These are phyloP conservation scores for Sesamia inferens DNA, from an alignment of 2,888 invertebrate species.

Conservation along the genomic window DNA sequence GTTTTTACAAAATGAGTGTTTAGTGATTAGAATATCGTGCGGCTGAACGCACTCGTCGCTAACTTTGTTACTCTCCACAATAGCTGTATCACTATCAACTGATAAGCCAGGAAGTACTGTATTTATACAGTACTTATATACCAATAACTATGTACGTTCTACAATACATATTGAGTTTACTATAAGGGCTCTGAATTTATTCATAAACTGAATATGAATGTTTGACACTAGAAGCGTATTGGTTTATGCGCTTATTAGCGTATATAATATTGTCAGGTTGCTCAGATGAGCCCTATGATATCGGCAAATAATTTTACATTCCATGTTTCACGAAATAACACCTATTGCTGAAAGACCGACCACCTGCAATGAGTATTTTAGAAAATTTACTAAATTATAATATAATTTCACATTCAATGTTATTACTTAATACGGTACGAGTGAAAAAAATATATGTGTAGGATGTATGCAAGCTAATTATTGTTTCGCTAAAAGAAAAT, in stretches of 20 bases:
- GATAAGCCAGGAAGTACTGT: slow-evolving; percentile 50
- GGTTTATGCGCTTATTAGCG: slow-evolving; percentile 44
- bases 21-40: slow-evolving; percentile 51
- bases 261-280: slow-evolving; percentile 50
- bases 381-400: slow-evolving; percentile 57
- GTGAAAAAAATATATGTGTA: slow-evolving; percentile 67
- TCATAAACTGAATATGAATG: slow-evolving; percentile 45
- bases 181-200: slow-evolving; percentile 55
- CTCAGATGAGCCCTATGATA: slow-evolving; percentile 46
- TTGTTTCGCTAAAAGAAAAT: slow-evolving; percentile 60
- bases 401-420: slow-evolving; percentile 61
- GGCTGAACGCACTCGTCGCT: slow-evolving; percentile 43
- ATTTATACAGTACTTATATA: too few relatives aligned
- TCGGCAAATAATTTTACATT: slow-evolving; percentile 66
- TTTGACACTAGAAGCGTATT: slow-evolving; percentile 48
- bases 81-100: slow-evolving; percentile 61
- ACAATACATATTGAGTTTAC: slow-evolving; percentile 49
- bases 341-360: slow-evolving; percentile 64
- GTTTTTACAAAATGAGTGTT: slow-evolving; percentile 47
- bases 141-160: slow-evolving; percentile 51
- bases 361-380: slow-evolving; percentile 60
- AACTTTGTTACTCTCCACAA: slow-evolving; percentile 68
- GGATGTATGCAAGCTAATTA: slow-evolving; percentile 64
- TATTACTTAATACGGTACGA: slow-evolving; percentile 63
- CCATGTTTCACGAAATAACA: slow-evolving; percentile 64